phyloP scores from a whole-genome alignment of 2,113 vertebrate genomes.

The Ceyx margarethae region DNA sequence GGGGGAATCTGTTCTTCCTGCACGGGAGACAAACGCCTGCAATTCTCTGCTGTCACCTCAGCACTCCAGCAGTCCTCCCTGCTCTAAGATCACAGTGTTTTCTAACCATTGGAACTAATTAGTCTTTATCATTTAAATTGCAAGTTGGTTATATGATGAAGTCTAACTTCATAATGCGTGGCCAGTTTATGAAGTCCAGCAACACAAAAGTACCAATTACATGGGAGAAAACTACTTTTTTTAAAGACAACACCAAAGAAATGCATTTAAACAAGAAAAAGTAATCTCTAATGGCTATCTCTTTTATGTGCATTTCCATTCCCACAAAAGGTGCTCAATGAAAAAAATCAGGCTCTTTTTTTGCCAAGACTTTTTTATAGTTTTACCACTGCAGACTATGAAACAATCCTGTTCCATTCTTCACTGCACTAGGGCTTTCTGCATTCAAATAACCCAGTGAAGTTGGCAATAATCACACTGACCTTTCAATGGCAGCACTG shows the following conservation, averaged over 20 bases:
- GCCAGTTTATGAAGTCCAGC: neutral
- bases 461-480: neutral
- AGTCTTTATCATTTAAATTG: neutral
- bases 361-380: neutral
- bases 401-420: neutral
- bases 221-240: neutral
- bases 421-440: neutral
- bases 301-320: neutral
- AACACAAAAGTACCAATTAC: neutral
- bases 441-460: neutral
- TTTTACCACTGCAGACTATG: neutral
- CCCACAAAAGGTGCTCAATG: neutral
- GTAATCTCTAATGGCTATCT: neutral
- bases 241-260: neutral
- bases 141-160: neutral
- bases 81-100: neutral
- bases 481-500: neutral
- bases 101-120: neutral
- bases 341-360: neutral
- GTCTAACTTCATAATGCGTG: neutral
- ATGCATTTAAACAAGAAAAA: neutral
- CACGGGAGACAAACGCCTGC: neutral
- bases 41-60: neutral
- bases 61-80: neutral
- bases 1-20: neutral